Percentiles rank a stretch among this genome's conserved stretches.
phyloP scores from a whole-genome alignment of 2,113 vertebrate genomes.

The Sapayoa aenigma region DNA sequence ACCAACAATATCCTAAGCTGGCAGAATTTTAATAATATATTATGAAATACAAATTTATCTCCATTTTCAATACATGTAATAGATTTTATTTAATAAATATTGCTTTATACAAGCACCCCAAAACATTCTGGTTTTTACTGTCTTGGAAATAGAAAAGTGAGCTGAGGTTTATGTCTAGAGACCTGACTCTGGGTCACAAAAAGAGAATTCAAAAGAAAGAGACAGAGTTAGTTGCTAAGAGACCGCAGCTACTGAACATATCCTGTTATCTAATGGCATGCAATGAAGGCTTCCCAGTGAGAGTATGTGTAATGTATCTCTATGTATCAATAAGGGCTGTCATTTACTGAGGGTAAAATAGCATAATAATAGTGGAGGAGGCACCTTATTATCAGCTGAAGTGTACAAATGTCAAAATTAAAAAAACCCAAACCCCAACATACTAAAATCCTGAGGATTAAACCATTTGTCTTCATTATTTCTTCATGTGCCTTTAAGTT shows the following conservation, averaged over 20 bases:
- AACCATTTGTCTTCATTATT: not conserved
- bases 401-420: not conserved
- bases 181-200: slow-evolving; percentile 56
- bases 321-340: slow-evolving; percentile 18
- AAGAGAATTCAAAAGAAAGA: slow-evolving; percentile 61
- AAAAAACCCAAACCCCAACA: not conserved
- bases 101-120: not conserved
- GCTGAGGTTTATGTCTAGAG: slow-evolving; percentile 34
- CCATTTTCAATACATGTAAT: not conserved
- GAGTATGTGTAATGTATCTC: slow-evolving; percentile 32
- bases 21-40: not conserved
- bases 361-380: slow-evolving; percentile 10
- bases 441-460: not conserved
- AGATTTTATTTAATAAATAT: not conserved
- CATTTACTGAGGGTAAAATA: slow-evolving; percentile 7
- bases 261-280: slow-evolving; percentile 58
- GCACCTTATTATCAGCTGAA: slow-evolving; percentile 25
- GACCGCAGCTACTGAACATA: slow-evolving; percentile 48
- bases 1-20: not conserved
- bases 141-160: slow-evolving; percentile 42
- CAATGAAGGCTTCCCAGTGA: slow-evolving; percentile 28
- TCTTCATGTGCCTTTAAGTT: not conserved
- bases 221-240: slow-evolving; percentile 73
- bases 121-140: slow-evolving; percentile 44
- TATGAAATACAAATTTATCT: not conserved